Percentiles rank a stretch among this genome's conserved stretches.
Evolutionary conservation across 2,888 invertebrate genomes (phyloP).

Genomic region (Hartigia nigra): DNA sequence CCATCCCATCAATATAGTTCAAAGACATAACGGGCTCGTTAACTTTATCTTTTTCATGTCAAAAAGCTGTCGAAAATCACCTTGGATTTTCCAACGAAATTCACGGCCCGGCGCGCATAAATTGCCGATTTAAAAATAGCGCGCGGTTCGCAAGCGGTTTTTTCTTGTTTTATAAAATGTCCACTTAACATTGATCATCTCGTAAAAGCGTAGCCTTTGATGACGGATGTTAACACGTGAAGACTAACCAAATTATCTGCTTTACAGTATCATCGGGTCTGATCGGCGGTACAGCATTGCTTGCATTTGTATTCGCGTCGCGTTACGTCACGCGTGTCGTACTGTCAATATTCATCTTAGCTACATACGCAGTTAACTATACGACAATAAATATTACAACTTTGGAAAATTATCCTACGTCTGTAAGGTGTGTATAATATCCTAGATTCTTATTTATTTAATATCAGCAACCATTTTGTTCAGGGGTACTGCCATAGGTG

Average conservation of each 20-base stretch:
- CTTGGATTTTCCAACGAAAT: background rate
- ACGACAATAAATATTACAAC: conserved; percentile 39
- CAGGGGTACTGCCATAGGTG: conserved; percentile 46
- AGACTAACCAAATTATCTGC: background rate
- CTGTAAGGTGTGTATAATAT: conserved; percentile 37
- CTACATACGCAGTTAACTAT: conserved; percentile 39
- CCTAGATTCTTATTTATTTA: background rate
- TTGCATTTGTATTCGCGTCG: conserved; percentile 32
- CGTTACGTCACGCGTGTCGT: conserved; percentile 22
- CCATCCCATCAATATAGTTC: background rate
- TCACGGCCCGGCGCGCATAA: background rate
- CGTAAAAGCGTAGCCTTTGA: background rate
- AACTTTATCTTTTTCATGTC: background rate
- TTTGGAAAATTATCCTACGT: conserved; percentile 50
- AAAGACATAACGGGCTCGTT: background rate
- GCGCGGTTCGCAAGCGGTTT: background rate
- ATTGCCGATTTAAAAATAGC: background rate
- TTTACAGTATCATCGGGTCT: conserved; percentile 41
- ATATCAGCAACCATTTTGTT: conserved; percentile 15
- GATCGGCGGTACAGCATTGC: conserved; percentile 35
- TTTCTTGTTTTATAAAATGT: background rate
- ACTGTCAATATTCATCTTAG: conserved; percentile 37
- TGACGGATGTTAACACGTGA: background rate
- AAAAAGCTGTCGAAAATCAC: background rate
- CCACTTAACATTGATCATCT: background rate